Conservation (phyloP, 2,113 vertebrate genomes). For the Galbula dea region DNA sequence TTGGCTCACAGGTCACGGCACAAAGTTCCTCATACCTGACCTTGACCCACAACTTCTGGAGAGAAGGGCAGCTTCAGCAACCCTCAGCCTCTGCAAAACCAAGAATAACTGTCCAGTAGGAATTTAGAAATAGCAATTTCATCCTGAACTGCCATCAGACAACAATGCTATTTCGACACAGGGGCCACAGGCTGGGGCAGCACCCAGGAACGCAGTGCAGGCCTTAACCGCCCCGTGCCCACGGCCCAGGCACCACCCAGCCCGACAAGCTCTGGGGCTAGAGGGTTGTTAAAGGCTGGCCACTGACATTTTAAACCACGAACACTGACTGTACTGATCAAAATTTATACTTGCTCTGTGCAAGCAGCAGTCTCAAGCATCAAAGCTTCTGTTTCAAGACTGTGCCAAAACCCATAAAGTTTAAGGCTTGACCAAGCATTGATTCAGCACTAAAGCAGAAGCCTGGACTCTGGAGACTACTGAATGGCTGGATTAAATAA, state of each 20-base stretch:
- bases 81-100: background rate
- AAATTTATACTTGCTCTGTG: slow-evolving; percentile 71
- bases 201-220: background rate
- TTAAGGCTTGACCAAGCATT: slow-evolving; percentile 75
- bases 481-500: slow-evolving; percentile 66
- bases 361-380: slow-evolving; percentile 58
- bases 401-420: slow-evolving; percentile 74
- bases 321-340: slow-evolving; percentile 65
- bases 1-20: background rate
- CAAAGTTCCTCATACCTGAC: background rate
- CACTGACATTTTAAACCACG: slow-evolving; percentile 29
- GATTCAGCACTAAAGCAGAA: slow-evolving; percentile 64
- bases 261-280: background rate
- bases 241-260: background rate
- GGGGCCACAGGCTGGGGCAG: background rate
- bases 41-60: background rate
- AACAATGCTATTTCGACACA: background rate
- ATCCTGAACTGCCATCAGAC: background rate
- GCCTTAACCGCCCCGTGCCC: background rate
- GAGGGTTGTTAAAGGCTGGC: background rate
- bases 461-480: slow-evolving; percentile 62
- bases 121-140: slow-evolving; percentile 22
- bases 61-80: background rate
- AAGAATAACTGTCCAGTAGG: background rate
- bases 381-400: slow-evolving; percentile 67